Evolutionary conservation across 2,113 vertebrate species (phyloP), one percentile per base, ranked within the genome.

Genomic region (Labeo rohita): DNA sequence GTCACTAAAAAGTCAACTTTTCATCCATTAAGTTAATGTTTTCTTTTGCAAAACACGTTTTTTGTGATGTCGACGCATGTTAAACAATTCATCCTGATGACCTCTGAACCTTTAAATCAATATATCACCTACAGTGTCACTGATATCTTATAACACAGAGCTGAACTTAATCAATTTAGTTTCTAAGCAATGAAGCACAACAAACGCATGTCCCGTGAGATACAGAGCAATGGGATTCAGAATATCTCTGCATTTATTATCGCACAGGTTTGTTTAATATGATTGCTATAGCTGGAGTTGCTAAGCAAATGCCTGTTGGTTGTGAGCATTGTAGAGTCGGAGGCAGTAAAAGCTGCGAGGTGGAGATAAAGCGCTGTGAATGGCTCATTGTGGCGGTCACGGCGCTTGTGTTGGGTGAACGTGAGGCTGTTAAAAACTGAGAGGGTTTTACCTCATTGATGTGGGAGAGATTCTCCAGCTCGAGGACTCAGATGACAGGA

Each of bases 361-460:
- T 36, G 61, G 68, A 82, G 85, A 86, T 76, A 86, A 86, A 81
- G 54, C 4, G 0, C 15, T 56, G 3, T 86, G 66, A 63, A 86
- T 11, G 79, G 52, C 10, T 56, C 63, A 21, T 49, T 16, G 23
- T 70, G 47, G 18, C 36, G 80, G 6, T 9, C 50, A 79, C 34
- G 39, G 18, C n/a, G 6, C 56, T 78, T 13, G 70, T 34, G 21
- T 49, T 61, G 39, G 47, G 5, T 21, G 21, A 59, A 52, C 23
- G 49, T 23, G 45, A 43, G 68, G 39, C 59, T 2, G 28, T 23
- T 50, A 63, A 87, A 50, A 34, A 39, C 49, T 39, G 9, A 82
- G 39, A 36, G 47, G 16, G 11, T 15, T 59, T 47, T 87, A 88
- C 85, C 87, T 86, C 79, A 21, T 80, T 10, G 52, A 75, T 15